Evolutionary conservation across 2,797 vertebrate genomes (phyloP).

Genomic region (Sitta carolinensis): DNA sequence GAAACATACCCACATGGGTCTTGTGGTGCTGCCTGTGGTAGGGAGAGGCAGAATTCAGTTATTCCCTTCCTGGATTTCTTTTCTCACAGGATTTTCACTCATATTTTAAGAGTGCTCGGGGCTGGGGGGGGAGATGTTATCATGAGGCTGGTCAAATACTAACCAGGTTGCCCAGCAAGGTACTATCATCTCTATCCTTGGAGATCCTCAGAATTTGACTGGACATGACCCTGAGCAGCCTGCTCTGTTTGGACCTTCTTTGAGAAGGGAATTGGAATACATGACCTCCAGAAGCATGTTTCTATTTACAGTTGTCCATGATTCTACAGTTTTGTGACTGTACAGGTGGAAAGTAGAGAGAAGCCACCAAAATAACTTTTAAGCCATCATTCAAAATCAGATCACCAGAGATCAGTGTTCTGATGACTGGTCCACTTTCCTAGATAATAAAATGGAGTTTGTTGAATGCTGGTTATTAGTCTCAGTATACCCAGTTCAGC

Average conservation of each 20-base stretch:
- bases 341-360: neutral
- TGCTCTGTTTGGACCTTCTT: neutral
- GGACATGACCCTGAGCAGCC: neutral
- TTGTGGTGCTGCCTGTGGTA: neutral
- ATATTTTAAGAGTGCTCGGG: neutral
- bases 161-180: neutral
- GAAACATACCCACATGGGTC: neutral
- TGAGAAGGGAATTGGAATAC: neutral
- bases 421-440: neutral
- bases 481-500: neutral
- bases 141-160: neutral
- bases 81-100: neutral
- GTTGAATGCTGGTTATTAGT: neutral
- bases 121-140: rapidly evolving
- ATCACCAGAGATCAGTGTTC: neutral
- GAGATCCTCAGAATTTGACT: neutral
- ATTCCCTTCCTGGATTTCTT: neutral
- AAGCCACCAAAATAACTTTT: neutral
- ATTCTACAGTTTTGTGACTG: neutral
- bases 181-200: neutral
- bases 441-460: neutral
- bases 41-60: neutral
- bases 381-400: neutral
- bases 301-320: neutral
- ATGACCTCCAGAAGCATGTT: neutral